Evolutionary conservation across 37 sponge, comb jelly and placozoan genomes (phyloP), one percentile per base, ranked within the genome.

Genomic region (Bolinopsis microptera): DNA sequence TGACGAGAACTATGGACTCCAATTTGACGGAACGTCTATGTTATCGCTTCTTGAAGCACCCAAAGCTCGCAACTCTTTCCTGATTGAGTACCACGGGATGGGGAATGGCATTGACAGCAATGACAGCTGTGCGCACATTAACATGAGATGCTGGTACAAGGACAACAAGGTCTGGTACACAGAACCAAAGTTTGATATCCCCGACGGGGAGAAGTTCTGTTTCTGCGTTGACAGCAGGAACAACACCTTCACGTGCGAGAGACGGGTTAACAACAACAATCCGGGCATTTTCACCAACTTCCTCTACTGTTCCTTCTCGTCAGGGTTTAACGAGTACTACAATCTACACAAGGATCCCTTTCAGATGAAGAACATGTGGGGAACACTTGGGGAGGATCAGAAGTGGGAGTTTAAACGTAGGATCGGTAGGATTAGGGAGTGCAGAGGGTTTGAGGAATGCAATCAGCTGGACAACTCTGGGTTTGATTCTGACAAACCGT

Each of bases 281-380:
- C 74, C 74, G 3, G 80, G 80, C 2, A 48, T 39, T 86, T 86
- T 86, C 90, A 41, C 90, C 16, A 27, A 86, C 31, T 86, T 86
- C 90, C 90, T 86, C 27, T 41, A 86, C 90, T 86, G 90, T 40
- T n/a, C 34, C 30, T 86, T 86, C 22, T 22, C 32, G 30, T 41
- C 61, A 23, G 90, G 90, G 90, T 86, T 86, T 27, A 86, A 41
- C 48, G 90, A 86, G 61, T 86, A 41, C 31, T 86, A 86, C 90
- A 26, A 86, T 30, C 90, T 86, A 0, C 90, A 86, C 90, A 39
- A 40, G 90, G 90, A 86, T 30, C 90, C 90, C 41, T 86, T 86
- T 48, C 90, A 86, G 61, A 39, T 41, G 90, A 39, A 86, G 48
- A 86, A 86, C 61, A 13, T n/a, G 61, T 86, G 90, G 90, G 36